phyloP scores from a whole-genome alignment of 64 coral and sea anemone genomes.

The Montipora efflorescens region DNA sequence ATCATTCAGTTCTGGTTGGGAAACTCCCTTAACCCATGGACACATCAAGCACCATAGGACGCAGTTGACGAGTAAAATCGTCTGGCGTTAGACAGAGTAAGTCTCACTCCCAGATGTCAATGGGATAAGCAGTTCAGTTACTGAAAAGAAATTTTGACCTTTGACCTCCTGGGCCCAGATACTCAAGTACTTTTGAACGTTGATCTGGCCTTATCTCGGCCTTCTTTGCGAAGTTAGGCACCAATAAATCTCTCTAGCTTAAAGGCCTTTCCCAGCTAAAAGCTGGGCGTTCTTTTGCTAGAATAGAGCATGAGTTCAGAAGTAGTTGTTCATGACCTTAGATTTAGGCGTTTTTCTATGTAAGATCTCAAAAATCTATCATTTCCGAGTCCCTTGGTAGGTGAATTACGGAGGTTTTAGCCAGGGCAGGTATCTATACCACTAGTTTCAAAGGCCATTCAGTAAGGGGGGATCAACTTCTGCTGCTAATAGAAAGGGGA shows the following conservation, averaged over 20 bases:
- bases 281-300: conserved; percentile 43
- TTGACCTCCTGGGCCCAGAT: conserved; percentile 47
- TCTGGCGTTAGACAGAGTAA: too few relatives aligned
- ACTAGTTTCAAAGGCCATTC: conserved; percentile 48
- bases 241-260: neutral
- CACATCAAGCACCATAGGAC: conserved; percentile 30
- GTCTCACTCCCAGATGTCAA: neutral
- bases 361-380: conserved; percentile 14
- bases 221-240: conserved; percentile 27
- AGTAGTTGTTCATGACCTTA: conserved; percentile 29
- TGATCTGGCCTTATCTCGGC: neutral
- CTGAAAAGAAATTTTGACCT: conserved; percentile 39
- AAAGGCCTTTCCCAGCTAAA: conserved; percentile 31
- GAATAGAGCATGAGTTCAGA: conserved; percentile 37
- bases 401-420: conserved; percentile 20
- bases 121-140: conserved; percentile 53
- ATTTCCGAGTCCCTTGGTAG: conserved; percentile 1
- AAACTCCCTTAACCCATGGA: conserved; percentile 12
- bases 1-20: conserved; percentile 14
- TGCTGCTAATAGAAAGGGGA: neutral
- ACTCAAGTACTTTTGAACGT: conserved; percentile 32
- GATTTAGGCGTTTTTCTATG: conserved; percentile 23
- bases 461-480: conserved; percentile 41
- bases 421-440: conserved; percentile 2
- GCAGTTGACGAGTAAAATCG: too few relatives aligned